Evolutionary conservation across 2,888 invertebrate genomes (phyloP).

Genomic region (Rhingia rostrata): DNA sequence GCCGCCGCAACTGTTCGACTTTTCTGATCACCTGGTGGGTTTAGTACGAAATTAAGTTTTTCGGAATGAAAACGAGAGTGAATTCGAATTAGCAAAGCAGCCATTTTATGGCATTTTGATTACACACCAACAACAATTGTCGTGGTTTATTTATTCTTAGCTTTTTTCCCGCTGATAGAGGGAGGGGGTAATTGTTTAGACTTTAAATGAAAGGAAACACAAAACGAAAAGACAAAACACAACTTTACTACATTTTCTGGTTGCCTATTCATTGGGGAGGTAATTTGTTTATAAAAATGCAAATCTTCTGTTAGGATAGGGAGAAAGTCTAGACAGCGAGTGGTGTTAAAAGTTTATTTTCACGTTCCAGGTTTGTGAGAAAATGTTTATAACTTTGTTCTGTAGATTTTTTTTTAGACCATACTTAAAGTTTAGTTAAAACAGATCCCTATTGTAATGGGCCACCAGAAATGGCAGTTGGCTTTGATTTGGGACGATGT

Average conservation of each 20-base stretch:
- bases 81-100: slow-evolving; percentile 44
- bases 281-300: slow-evolving; percentile 70
- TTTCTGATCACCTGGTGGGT: slow-evolving; percentile 60
- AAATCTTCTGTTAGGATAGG: slow-evolving; percentile 19
- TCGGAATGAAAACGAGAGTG: slow-evolving; percentile 69
- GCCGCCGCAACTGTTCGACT: not conserved
- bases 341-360: slow-evolving; percentile 46
- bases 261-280: slow-evolving; percentile 46
- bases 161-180: not conserved
- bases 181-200: not conserved
- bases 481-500: not conserved
- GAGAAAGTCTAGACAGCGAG: not conserved
- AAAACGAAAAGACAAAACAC: slow-evolving; percentile 11
- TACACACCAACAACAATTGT: not conserved
- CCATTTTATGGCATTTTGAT: slow-evolving; percentile 37
- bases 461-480: slow-evolving; percentile 30
- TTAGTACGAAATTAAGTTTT: slow-evolving; percentile 75
- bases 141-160: not conserved
- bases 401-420: slow-evolving; percentile 38
- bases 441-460: slow-evolving; percentile 70
- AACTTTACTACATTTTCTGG: slow-evolving; percentile 30
- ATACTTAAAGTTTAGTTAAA: slow-evolving; percentile 67
- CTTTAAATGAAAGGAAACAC: not conserved
- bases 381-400: slow-evolving; percentile 45
- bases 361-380: slow-evolving; percentile 7